Evolutionary conservation across 2,888 invertebrate species (phyloP).

Genomic region (Cephonodes hylas): DNA sequence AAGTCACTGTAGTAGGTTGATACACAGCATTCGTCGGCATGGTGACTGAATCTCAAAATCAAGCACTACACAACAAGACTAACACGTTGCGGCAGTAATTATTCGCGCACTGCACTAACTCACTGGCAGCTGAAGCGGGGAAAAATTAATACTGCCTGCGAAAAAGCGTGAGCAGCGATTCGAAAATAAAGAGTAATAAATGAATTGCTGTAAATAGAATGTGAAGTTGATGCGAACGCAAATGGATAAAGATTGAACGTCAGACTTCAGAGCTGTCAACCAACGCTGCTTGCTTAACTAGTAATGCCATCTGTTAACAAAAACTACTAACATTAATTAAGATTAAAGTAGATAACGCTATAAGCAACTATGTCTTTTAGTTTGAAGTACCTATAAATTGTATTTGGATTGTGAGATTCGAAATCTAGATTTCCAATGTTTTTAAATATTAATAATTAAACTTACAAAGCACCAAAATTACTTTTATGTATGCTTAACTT

Average conservation of each 20-base stretch:
- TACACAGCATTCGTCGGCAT: conserved; percentile 88
- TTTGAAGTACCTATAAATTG: too few relatives aligned
- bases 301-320: too few relatives aligned
- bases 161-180: conserved; percentile 19
- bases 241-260: not conserved
- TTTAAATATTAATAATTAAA: too few relatives aligned
- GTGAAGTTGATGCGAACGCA: not conserved
- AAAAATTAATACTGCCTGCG: conserved; percentile 30
- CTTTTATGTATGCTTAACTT: too few relatives aligned
- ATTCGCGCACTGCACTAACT: conserved; percentile 24
- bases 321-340: too few relatives aligned
- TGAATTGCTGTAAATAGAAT: not conserved
- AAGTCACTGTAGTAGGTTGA: conserved; percentile 89
- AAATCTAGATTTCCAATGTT: too few relatives aligned
- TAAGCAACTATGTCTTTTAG: too few relatives aligned
- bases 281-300: too few relatives aligned
- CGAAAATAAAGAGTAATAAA: not conserved
- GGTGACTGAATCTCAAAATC: conserved; percentile 38
- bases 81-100: conserved; percentile 12
- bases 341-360: too few relatives aligned
- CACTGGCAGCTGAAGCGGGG: conserved; percentile 26
- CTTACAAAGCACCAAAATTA: too few relatives aligned
- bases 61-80: conserved; percentile 21
- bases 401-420: too few relatives aligned
- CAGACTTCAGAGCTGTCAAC: not conserved